Conservation (phyloP, 92 coral and sea anemone genomes). For the Pocillopora grandis region DNA sequence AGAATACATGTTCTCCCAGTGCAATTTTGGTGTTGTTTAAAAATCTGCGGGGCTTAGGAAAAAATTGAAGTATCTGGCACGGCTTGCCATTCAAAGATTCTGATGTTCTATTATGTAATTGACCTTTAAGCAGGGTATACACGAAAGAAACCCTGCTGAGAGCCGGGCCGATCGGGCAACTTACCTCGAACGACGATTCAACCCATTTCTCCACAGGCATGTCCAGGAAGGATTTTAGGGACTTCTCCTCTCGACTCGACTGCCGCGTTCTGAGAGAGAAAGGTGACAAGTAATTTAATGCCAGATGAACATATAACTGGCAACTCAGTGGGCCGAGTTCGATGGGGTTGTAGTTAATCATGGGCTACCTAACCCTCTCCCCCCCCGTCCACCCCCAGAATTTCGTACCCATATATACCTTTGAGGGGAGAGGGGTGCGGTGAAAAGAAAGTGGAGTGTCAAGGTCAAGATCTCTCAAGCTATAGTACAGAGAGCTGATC, state of each 20-base stretch:
- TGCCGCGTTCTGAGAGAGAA: constrained; percentile 79
- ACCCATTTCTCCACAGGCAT: constrained; percentile 81
- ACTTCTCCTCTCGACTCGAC: constrained; percentile 91
- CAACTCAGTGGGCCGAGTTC: not conserved
- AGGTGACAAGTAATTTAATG: not conserved
- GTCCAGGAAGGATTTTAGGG: constrained; percentile 86
- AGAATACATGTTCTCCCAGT: no score
- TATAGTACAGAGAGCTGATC: no score
- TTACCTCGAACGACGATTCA: constrained; percentile 86
- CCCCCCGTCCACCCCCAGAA: not conserved
- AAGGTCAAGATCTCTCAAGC: no score
- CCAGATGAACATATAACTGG: not conserved
- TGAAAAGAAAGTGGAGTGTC: no score
- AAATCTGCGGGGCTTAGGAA: no score
- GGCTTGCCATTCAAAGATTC: no score
- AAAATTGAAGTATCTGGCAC: no score
- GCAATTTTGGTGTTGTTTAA: no score
- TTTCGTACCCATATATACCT: not conserved
- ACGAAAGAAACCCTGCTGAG: not conserved
- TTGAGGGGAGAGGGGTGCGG: no score
- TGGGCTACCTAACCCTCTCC: not conserved
- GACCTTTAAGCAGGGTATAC: no score
- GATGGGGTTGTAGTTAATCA: not conserved
- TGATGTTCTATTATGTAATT: no score
- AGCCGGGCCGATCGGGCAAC: not conserved